Conservation (phyloP, 2,113 vertebrate species). For the Addax nasomaculatus region DNA sequence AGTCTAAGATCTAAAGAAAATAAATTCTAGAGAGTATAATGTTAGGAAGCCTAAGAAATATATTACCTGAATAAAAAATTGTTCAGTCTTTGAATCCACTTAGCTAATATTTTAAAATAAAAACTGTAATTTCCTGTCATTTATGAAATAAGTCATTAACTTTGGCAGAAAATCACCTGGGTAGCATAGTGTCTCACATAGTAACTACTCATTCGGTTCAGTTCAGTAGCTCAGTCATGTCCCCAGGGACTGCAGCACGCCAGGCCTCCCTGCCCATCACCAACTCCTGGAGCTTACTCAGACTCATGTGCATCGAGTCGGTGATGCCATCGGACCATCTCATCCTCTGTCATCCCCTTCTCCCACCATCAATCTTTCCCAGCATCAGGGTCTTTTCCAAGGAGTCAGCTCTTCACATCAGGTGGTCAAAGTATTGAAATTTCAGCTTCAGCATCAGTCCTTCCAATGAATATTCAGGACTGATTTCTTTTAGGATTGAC, state of each 20-base stretch:
- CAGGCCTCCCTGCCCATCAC: not conserved
- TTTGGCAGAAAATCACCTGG: not conserved
- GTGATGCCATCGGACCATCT: not conserved
- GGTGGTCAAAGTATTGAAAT: not conserved
- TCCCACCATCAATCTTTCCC: not conserved
- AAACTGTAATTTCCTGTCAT: not conserved
- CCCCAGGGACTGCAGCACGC: accelerated
- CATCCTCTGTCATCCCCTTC: not conserved
- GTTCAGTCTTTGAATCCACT: not conserved
- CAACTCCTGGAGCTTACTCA: not conserved
- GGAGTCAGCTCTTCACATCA: not conserved
- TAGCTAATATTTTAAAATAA: not conserved
- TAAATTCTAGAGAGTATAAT: not conserved
- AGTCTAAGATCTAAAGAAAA: not conserved
- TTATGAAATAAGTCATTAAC: not conserved
- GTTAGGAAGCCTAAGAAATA: not conserved
- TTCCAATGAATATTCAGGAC: not conserved
- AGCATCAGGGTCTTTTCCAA: not conserved
- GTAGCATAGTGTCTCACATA: not conserved
- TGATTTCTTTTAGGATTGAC: not conserved
- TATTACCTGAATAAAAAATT: not conserved
- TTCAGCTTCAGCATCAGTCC: not conserved
- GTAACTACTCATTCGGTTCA: not conserved
- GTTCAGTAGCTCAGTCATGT: not conserved
- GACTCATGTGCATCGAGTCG: not conserved